A percentile compares a stretch with the other conserved stretches of the same genome.
Conservation (phyloP, 2,888 invertebrate genomes). For the Holacanthella duospinosa region DNA sequence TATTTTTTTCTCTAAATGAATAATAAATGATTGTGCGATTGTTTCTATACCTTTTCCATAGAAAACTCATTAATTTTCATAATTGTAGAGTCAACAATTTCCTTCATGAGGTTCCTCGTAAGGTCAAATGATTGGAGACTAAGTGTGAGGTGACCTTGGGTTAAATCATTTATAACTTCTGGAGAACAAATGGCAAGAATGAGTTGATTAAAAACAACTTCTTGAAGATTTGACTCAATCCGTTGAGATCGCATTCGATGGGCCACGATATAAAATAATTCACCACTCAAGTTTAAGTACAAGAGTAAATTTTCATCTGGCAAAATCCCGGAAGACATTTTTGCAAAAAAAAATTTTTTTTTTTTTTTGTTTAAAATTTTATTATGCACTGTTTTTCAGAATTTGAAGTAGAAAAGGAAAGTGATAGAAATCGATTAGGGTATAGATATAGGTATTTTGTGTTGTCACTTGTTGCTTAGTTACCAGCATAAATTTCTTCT, state of each 20-base stretch:
- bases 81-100: constrained; percentile 32
- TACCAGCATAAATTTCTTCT: too few relatives aligned
- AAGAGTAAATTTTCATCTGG: constrained; percentile 32
- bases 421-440: too few relatives aligned
- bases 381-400: too few relatives aligned
- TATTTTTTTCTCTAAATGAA: not conserved
- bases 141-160: constrained; percentile 25
- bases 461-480: too few relatives aligned
- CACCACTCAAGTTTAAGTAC: constrained; percentile 34
- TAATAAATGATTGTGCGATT: not conserved
- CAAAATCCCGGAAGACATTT: too few relatives aligned
- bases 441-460: too few relatives aligned
- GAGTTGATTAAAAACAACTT: constrained; percentile 32
- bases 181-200: constrained; percentile 31
- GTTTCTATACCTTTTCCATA: constrained; percentile 31
- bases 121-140: constrained; percentile 25
- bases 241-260: constrained; percentile 35
- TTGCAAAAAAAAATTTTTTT: too few relatives aligned
- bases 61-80: constrained; percentile 36
- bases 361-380: too few relatives aligned
- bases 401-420: too few relatives aligned
- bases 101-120: constrained; percentile 26
- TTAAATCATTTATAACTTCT: constrained; percentile 25
- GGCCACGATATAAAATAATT: constrained; percentile 35
- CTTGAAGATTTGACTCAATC: constrained; percentile 27